A percentile compares a stretch with the other conserved stretches of the same genome.
Evolutionary conservation across 1,140 invertebrate species (phyloP).

Genomic region (Bombus pascuorum): DNA sequence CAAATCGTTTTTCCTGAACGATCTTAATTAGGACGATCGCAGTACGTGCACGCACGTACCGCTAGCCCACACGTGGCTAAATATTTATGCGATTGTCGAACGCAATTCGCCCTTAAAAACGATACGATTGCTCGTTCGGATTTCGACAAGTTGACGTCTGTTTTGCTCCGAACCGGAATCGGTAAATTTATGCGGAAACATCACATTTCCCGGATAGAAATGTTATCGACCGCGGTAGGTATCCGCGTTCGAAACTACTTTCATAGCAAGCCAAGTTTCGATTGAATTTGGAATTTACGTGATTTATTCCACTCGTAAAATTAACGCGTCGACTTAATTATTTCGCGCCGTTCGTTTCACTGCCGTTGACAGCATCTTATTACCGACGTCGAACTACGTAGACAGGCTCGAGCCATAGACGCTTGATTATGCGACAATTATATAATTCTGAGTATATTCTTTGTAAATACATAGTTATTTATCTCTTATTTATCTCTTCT

Average conservation of each 20-base stretch:
- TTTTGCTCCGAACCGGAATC: not conserved
- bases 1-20: constrained; percentile 5
- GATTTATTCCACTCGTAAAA: constrained; percentile 22
- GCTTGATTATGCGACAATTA: constrained; percentile 1
- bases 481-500: too few relatives aligned
- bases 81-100: constrained; percentile 29
- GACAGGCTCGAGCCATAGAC: too few relatives aligned
- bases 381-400: not conserved
- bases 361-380: constrained; percentile 5
- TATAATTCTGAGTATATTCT: not conserved
- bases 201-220: not conserved
- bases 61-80: not conserved
- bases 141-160: constrained; percentile 33
- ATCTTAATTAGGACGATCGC: constrained; percentile 25
- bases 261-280: constrained; percentile 18
- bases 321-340: constrained; percentile 40
- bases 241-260: not conserved
- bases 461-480: too few relatives aligned
- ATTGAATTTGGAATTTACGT: constrained; percentile 31
- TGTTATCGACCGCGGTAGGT: constrained; percentile 13
- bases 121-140: not conserved
- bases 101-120: constrained; percentile 33
- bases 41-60: not conserved
- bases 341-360: not conserved
- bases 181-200: constrained; percentile 30